Evolutionary conservation across 2,888 invertebrate genomes (phyloP).

Genomic region (Metopia argyrocephala): DNA sequence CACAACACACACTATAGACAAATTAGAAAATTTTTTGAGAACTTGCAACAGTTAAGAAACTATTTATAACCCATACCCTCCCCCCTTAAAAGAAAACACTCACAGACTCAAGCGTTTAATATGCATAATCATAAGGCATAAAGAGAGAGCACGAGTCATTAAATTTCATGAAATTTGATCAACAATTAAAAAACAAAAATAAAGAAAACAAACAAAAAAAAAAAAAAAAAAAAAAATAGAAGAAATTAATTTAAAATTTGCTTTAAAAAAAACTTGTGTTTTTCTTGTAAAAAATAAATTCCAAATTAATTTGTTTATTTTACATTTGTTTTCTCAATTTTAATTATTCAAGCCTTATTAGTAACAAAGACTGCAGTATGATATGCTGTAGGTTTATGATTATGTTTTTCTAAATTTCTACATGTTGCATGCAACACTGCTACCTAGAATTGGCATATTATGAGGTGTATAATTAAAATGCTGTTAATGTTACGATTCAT

Average conservation of each 20-base stretch:
- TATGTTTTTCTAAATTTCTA: no score
- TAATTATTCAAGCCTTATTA: slow-evolving; percentile 39
- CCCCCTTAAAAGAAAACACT: slow-evolving; percentile 3
- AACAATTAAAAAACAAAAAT: slow-evolving; percentile 55
- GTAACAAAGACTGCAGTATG: slow-evolving; percentile 31
- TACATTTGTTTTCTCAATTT: slow-evolving; percentile 39
- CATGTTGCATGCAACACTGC: slow-evolving; percentile 44
- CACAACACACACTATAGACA: neutral
- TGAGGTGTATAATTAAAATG: slow-evolving; percentile 50
- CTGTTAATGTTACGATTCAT: no score
- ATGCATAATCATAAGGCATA: neutral
- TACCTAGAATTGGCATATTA: slow-evolving; percentile 11
- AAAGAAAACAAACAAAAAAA: no score
- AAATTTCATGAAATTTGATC: slow-evolving; percentile 60
- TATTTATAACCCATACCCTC: slow-evolving; percentile 29
- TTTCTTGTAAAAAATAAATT: no score
- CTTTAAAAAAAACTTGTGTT: no score
- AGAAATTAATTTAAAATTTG: no score
- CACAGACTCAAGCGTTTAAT: neutral
- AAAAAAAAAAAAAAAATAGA: no score
- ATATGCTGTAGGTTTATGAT: no score
- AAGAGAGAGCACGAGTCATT: slow-evolving; percentile 51
- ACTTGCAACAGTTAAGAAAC: slow-evolving; percentile 16
- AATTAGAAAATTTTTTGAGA: slow-evolving; percentile 17
- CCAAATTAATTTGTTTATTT: neutral